Base-by-base conservation (phyloP, 1,140 invertebrate species). In the Ylistrum balloti region DNA sequence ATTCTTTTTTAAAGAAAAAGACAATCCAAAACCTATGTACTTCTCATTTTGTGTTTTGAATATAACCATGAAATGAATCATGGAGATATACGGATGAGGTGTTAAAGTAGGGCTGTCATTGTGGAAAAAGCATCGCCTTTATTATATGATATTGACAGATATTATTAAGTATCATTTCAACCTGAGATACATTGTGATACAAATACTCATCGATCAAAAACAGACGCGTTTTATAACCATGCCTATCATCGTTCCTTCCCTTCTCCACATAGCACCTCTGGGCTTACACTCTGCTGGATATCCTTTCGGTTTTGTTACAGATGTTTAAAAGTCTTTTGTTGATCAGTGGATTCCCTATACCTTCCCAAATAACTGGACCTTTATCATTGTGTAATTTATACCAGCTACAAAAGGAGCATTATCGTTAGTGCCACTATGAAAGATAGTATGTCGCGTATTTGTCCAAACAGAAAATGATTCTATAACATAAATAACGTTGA, bases 311-410 rank as follows among this genome's bases (percentile, higher is more conserved):
- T 74, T 74, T 74, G 56, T 74, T 74, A 11, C 56, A 74, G 56
- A 3, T 74, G 56, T 74, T 74, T 74, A 74, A 74, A 74, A n/a
- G 56, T 28, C 56, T 20, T 74, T 74, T 74, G 56, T 74, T 28
- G n/a, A 1, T 28, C 56, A 28, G 56, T 74, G 9, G 56, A 74
- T 28, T 74, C 56, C 56, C 56, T 74, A 74, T n/a, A 2, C 22
- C 56, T 74, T 74, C 28, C n/a, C 56, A n/a, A 28, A 74, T 74
- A 74, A 28, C 56, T 17, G 22, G 13, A 17, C 56, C 56, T 17
- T 74, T 74, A 74, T 74, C 56, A 74, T 28, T 74, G 56, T 74
- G 56, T 74, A 74, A 74, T 74, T 74, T n/a, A 74, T 74, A 74
- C 56, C 5, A 5, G n/a, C 22, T 1, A 74, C 56, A 74, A 74